Evolutionary conservation across 2,797 vertebrate species (phyloP).

Genomic region (Malurus splendens): DNA sequence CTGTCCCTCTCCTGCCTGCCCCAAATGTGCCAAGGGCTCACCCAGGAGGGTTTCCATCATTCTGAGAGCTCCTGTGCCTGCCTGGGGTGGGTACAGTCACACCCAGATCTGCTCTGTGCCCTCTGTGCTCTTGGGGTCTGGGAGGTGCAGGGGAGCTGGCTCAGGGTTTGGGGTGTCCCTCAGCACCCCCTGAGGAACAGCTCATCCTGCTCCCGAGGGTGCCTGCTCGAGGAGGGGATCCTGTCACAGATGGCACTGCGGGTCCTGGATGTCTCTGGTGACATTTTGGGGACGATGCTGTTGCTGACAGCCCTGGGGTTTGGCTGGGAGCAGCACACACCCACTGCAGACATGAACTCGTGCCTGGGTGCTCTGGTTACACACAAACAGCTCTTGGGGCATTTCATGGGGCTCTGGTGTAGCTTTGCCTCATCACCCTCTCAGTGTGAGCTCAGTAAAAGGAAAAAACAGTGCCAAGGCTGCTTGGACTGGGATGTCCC

Average conservation of each 20-base stretch:
- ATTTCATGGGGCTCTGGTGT: not conserved
- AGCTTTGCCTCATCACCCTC: not conserved
- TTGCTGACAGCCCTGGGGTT: not conserved
- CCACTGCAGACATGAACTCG: not conserved
- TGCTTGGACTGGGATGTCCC: not conserved
- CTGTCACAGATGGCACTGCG: not conserved
- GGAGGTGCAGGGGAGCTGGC: not conserved
- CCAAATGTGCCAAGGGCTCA: not conserved
- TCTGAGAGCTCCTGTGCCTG: not conserved
- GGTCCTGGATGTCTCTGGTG: not conserved
- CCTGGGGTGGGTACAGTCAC: too few species aligned
- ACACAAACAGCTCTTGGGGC: accelerated
- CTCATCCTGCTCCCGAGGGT: not conserved
- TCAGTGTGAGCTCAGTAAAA: not conserved
- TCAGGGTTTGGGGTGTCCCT: not conserved
- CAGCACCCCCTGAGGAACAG: not conserved
- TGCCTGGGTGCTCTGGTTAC: not conserved
- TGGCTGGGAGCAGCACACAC: not conserved
- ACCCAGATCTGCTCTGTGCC: not conserved
- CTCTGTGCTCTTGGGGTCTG: not conserved
- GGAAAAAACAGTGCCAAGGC: not conserved
- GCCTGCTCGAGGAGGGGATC: not conserved
- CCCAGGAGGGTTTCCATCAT: not conserved
- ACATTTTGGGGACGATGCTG: not conserved
- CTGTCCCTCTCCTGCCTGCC: not conserved